Base-by-base conservation (phyloP, 1,140 invertebrate species). In the Nilaparvata lugens region DNA sequence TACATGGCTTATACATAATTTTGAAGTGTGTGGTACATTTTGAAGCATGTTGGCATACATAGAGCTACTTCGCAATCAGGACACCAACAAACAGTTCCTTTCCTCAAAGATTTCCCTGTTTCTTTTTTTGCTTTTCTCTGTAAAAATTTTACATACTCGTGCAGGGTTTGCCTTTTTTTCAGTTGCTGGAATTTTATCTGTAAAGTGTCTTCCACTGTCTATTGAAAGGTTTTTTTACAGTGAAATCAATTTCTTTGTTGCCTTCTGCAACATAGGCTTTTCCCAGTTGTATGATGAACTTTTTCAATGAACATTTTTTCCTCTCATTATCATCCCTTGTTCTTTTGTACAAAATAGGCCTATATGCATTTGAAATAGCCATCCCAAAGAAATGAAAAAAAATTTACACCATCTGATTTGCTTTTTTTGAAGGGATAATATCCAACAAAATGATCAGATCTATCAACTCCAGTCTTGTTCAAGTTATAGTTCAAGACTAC, bases 361-460 rank as follows among this genome's bases (percentile, higher is more conserved):
- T n/a, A 18, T 51, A 58, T 1, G 21, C 3, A 31, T 58, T 58
- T 23, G 19, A n/a, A 25, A 51, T 51, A 11, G 42, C 31, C 57
- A 58, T 58, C 19, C 25, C 51, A 16, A 58, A 24, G 2, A 51
- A 51, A 58, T 58, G 24, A 25, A 57, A 57, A 43, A 57, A 57
- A 14, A 51, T 51, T 58, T 58, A 42, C 57, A 58, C 43, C 57
- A 58, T 48, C 51, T 51, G 19, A 48, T 35, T 56, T 56, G 54
- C 14, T 56, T 56, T 40, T 31, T 28, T 40, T 56, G 54, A 28
- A 56, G 1, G 54, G 23, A n/a, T 56, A 56, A 40, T 56, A 56
- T 21, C 28, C 4, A 16, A 56, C 7, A 56, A 56, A 40, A 3
- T 48, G 54, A 56, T 38, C 54, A 35, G 5, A 14, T 40, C 31